A percentile compares a stretch with the other conserved stretches of the same genome.
Conservation (phyloP, 2,888 invertebrate genomes). For the Norana najaformis region DNA sequence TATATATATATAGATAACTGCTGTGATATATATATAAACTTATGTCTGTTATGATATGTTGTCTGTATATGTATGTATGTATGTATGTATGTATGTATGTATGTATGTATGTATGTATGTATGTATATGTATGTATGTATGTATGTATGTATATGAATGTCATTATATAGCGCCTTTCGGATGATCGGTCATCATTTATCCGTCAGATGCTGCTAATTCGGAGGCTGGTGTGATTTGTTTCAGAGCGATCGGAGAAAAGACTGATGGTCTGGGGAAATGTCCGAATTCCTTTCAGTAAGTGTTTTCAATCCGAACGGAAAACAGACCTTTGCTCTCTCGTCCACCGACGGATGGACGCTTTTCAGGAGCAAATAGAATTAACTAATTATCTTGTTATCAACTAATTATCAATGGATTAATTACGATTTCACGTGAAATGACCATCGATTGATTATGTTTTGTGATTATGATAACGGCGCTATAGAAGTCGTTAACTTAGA, state of each 20-base stretch:
- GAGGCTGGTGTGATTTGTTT: not conserved
- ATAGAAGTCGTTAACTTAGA: no score
- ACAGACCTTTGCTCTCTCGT: no score
- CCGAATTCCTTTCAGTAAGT: constrained; percentile 15
- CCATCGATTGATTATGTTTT: no score
- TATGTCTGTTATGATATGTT: not conserved
- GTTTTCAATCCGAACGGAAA: no score
- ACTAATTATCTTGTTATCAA: no score
- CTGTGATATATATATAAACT: not conserved
- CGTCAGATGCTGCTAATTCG: not conserved
- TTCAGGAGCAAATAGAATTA: no score
- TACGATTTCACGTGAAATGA: no score
- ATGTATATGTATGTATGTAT: not conserved
- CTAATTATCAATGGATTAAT: no score
- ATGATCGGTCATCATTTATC: not conserved
- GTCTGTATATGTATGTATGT: not conserved
- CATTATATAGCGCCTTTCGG: not conserved
- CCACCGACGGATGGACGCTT: no score
- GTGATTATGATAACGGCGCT: no score
- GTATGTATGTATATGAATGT: not conserved
- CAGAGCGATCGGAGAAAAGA: constrained; percentile 14
- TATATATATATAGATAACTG: not conserved
- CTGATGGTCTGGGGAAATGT: constrained; percentile 20
- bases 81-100: not conserved
- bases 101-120: not conserved